These are phyloP conservation scores for Euplexia lucipara DNA, from an alignment of 2,888 invertebrate species.

Conservation along the genomic window DNA sequence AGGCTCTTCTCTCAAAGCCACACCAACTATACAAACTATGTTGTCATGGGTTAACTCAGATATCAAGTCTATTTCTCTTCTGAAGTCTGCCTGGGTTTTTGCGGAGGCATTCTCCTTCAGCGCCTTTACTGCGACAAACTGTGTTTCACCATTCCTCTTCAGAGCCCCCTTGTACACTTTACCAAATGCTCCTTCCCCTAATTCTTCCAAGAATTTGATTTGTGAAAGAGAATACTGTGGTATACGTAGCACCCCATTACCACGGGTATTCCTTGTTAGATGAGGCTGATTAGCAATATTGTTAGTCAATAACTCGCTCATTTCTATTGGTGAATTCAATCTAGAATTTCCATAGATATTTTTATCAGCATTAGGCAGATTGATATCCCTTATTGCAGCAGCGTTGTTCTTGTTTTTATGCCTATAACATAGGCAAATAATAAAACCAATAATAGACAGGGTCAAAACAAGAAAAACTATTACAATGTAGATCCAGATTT, in stretches of 20 bases:
- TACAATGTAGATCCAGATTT: conserved; percentile 95
- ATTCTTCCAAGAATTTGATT: conserved; percentile 96
- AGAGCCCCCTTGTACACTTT: conserved; percentile 99
- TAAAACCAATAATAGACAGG: conserved; percentile 82
- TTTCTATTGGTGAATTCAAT: conserved; percentile 95
- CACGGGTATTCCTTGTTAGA: conserved; percentile 86
- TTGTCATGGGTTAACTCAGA: conserved; percentile 98
- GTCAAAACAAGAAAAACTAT: conserved; percentile 92
- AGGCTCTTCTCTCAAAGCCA: conserved; percentile 96
- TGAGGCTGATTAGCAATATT: conserved; percentile 86
- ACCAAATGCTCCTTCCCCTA: conserved; percentile 99
- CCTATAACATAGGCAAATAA: conserved; percentile 92
- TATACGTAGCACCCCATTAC: conserved; percentile 92
- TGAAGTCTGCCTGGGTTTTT: conserved; percentile 97
- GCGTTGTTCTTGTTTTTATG: conserved; percentile 90
- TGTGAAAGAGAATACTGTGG: conserved; percentile 97
- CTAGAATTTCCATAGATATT: conserved; percentile 96
- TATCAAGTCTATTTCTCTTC: conserved; percentile 98
- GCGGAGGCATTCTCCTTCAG: conserved; percentile 97
- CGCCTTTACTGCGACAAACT: conserved; percentile 98
- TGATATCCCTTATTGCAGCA: conserved; percentile 93
- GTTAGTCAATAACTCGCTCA: conserved; percentile 94
- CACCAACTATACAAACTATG: conserved; percentile 98
- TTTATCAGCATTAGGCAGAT: conserved; percentile 93
- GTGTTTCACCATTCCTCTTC: conserved; percentile 92